phyloP scores from a whole-genome alignment of 2,888 invertebrate genomes.

The Ernsta delagoae region DNA sequence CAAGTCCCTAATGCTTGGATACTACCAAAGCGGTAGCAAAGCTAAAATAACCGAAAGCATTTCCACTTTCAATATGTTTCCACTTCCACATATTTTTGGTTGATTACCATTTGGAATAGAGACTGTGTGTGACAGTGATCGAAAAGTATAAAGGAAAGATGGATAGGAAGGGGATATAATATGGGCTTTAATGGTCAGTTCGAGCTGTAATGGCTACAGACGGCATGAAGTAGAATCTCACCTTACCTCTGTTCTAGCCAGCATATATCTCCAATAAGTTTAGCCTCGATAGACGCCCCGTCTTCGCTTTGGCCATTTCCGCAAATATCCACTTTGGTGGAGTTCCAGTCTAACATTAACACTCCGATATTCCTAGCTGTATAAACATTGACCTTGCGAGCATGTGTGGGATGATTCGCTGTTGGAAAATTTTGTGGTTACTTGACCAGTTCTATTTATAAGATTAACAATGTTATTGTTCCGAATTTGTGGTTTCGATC shows the following conservation, averaged over 20 bases:
- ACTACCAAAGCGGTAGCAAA: not conserved
- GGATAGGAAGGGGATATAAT: too few relatives aligned
- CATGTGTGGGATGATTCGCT: constrained; percentile 25
- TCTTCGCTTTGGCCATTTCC: not conserved
- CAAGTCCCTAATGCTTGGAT: not conserved
- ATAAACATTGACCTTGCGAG: constrained; percentile 37
- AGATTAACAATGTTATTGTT: constrained; percentile 15
- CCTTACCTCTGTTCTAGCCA: too few relatives aligned
- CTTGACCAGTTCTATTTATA: constrained; percentile 21
- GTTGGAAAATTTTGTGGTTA: constrained; percentile 36
- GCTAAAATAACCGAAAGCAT: not conserved
- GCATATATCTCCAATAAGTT: too few relatives aligned
- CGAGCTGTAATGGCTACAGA: too few relatives aligned
- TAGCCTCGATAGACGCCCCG: too few relatives aligned
- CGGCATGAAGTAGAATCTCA: too few relatives aligned
- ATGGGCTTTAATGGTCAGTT: too few relatives aligned
- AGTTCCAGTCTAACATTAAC: constrained; percentile 15
- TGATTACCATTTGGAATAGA: too few relatives aligned
- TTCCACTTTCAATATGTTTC: not conserved
- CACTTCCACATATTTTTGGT: too few relatives aligned
- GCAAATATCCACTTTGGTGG: not conserved
- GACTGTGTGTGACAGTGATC: too few relatives aligned
- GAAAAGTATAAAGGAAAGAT: too few relatives aligned
- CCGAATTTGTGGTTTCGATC: not conserved
- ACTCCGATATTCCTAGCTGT: constrained; percentile 28